Conservation (phyloP, 2,888 invertebrate genomes). For the Nymphalis c-album region DNA sequence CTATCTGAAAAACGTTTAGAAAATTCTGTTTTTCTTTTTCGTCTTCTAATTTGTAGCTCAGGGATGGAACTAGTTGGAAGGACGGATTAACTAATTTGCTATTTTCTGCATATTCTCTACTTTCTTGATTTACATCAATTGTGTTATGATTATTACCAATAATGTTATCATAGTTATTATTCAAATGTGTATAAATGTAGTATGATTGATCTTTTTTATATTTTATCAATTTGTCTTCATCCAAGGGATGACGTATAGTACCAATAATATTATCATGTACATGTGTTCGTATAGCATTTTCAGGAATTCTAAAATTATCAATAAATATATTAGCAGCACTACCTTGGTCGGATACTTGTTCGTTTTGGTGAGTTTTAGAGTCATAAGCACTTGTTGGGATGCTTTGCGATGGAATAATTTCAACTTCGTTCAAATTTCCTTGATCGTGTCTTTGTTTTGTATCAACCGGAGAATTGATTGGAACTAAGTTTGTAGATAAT, state of each 20-base stretch:
- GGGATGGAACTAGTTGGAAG: slow-evolving; percentile 66
- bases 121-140: slow-evolving; percentile 14
- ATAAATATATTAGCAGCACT: slow-evolving; percentile 44
- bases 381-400: slow-evolving; percentile 21
- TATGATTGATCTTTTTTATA: slow-evolving; percentile 73
- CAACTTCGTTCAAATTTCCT: slow-evolving; percentile 44
- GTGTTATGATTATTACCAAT: slow-evolving; percentile 15
- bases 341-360: slow-evolving; percentile 49
- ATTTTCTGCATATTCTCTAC: slow-evolving; percentile 13
- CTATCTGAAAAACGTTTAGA: slow-evolving; percentile 60
- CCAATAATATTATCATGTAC: slow-evolving; percentile 70
- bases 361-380: slow-evolving; percentile 42
- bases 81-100: slow-evolving; percentile 42
- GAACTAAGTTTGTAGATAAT: slow-evolving; percentile 20
- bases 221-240: slow-evolving; percentile 65
- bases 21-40: slow-evolving; percentile 65
- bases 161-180: slow-evolving; percentile 42
- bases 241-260: slow-evolving; percentile 66
- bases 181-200: slow-evolving; percentile 63
- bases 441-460: slow-evolving; percentile 32
- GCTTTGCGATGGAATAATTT: slow-evolving; percentile 61
- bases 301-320: slow-evolving; percentile 53
- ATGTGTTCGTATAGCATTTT: slow-evolving; percentile 68
- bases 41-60: slow-evolving; percentile 64
- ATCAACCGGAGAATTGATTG: slow-evolving; percentile 2